Base-by-base conservation (phyloP, 2,888 invertebrate species). In the Pterostichus niger region DNA sequence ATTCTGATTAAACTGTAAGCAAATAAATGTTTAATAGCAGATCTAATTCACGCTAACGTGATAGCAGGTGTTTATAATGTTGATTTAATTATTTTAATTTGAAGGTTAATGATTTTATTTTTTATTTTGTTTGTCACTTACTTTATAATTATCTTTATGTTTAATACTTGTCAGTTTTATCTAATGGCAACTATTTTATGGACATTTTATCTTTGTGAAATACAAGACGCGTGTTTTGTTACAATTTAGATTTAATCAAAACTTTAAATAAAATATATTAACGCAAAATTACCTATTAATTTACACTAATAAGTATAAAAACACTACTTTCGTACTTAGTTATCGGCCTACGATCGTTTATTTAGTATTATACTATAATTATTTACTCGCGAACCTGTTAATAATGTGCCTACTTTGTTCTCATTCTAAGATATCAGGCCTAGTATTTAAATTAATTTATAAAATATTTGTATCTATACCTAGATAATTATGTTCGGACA, bases 231-330 rank as follows among this genome's bases (percentile, higher is more conserved):
- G 68, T 79, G 79, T 64, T 64, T n/a, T 46, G 13, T 33, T 2
- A 33, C 15, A 64, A 79, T 79, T 79, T 68, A 79, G 79, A 79
- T 79, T 46, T 79, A 64, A 79, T 79, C 79, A 31, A 9, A 15
- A 10, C 9, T 5, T 52, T 68, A 52, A 79, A 68, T 79, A 79
- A 33, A 52, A 79, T 79, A 79, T 40, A 64, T 52, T 33, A 64
- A 33, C 31, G 35, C 56, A 52, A 40, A 68, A 79, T 64, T 79
- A 13, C 33, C 64, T 68, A 49, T 68, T 79, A 79, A 79, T 79
- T 79, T 68, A 68, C 52, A 68, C 68, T 78, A 78, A 78, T 44
- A 44, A 61, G 78, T 31, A 31, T 59, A 17, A 78, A 61, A 78
- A 35, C 61, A 61, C 40, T 40, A 59, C 56, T 59, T 35, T 49